Base-by-base conservation (phyloP, 2,113 vertebrate species). In the Nothobranchius kuhntae region DNA sequence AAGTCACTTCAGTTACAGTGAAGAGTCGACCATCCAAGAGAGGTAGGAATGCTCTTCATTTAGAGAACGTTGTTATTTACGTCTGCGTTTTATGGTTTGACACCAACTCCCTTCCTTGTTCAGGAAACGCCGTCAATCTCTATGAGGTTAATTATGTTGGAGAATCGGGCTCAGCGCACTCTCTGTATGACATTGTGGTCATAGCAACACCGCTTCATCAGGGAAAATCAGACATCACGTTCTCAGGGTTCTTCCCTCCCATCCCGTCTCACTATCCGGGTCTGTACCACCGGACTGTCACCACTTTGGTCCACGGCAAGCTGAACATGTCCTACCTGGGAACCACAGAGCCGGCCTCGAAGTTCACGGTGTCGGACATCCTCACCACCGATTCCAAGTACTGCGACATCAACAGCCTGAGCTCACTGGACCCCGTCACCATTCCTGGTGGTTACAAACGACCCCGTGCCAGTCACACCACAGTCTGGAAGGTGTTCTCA, bases 401-500 rank as follows among this genome's bases (percentile, higher is more conserved):
- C 3, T 74, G 92, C 0, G 82, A 91, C 68, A 71, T 99, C 75
- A 78, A 91, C 55, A 96, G 95, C 85, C 6, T 98, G 54, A 82
- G 67, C 2, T 69, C 93, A 3, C 57, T 93, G 6, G 84, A 89
- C 30, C 92, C 96, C 0, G 91, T 95, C 12, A 87, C 82, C 13
- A 80, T 89, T 3, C 38, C 73, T 0, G 45, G 72, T 0, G 77
- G 52, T 0, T 89, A 89, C 78, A 48, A 13, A 0, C 88, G 75
- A 0, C 71, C 84, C 1, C 73, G 71, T 0, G 80, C 91, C 0
- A 70, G 46, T 17, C 75, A 67, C 0, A 64, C 45, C 0, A 87
- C 84, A 0, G 81, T 98, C 53, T 99, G 97, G 97, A 98, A 95
- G 91, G 79, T 95, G 7, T 96, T 95, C 58, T 98, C 96, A 0